Base-by-base conservation (phyloP, 1,140 invertebrate genomes). In the Plodia interpunctella region DNA sequence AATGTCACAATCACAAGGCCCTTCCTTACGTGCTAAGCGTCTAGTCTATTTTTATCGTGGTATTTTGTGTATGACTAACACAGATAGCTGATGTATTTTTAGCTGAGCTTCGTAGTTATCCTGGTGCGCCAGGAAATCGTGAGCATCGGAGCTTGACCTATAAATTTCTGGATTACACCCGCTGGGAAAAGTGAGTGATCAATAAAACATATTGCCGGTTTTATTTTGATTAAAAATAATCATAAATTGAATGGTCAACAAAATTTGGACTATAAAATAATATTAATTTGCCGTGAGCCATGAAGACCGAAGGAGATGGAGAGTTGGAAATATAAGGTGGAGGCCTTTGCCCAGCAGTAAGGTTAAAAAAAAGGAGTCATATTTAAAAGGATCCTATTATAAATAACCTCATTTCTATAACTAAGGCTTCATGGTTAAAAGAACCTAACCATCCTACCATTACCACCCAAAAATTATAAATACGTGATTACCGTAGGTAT, bases 101-200 rank as follows among this genome's bases (percentile, higher is more conserved):
- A 70, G 65, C 53, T 9, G 32, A 55, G 51, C 49, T 56, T 25
- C 38, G 38, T 13, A 15, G 38, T 55, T 71, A 59, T 60, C 62
- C 63, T 68, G 62, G 68, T 65, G 65, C 60, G 63, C 65, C 72
- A 72, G 79, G 75, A 81, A 80, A 73, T 84, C 69, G 68, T 70
- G 66, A 57, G 57, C 50, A 61, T 59, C 72, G 64, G 60, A 63
- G 70, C 59, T 74, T 76, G 74, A 80, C 68, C 73, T 69, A 71
- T 70, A 70, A 79, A 73, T 72, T 72, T 60, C 53, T 58, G 35
- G 60, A 62, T 5, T 44, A 15, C 5, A 44, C 1, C 21, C 38
- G 38, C 10, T 44, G 38, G 38, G 3, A 15, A 13, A 15, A 32
- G 30, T 32, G 11, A 6, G 38, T 44, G 32, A 13, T 35, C 32